A percentile compares a stretch with the other conserved stretches of the same genome.
phyloP scores from a whole-genome alignment of 2,888 invertebrate genomes.

The Quadriops clusia region DNA sequence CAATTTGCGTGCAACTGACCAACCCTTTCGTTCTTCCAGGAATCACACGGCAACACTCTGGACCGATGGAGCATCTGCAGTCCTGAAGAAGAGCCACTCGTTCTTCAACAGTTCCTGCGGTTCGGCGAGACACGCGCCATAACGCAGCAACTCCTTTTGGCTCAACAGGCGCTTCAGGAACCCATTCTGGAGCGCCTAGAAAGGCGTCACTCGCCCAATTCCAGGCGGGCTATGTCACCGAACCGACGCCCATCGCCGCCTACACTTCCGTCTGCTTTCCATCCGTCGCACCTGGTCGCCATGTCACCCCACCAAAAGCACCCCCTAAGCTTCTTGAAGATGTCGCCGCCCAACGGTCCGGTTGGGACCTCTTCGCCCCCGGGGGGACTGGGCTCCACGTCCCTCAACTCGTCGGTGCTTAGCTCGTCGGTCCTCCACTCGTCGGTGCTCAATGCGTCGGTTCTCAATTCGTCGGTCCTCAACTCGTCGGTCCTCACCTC shows the following conservation, averaged over 20 bases:
- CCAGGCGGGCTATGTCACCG: constrained; percentile 51
- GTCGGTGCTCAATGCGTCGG: constrained; percentile 42
- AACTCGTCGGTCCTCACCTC: constrained; percentile 38
- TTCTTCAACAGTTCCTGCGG: constrained; percentile 82
- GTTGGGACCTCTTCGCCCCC: constrained; percentile 47
- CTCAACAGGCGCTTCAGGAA: constrained; percentile 50
- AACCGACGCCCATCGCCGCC: constrained; percentile 55
- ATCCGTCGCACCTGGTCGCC: constrained; percentile 34
- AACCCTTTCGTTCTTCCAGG: constrained; percentile 49
- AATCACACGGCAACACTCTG: constrained; percentile 68
- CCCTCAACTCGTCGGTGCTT: constrained; percentile 35
- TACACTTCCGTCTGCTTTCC: constrained; percentile 39
- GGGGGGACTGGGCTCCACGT: constrained; percentile 31
- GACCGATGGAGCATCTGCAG: constrained; percentile 84
- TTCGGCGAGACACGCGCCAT: constrained; percentile 81
- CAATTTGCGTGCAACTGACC: too few relatives aligned
- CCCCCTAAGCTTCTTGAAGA: constrained; percentile 37
- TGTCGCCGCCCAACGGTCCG: constrained; percentile 38
- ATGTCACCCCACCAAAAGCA: constrained; percentile 39
- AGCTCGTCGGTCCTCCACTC: too few relatives aligned
- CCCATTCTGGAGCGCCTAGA: constrained; percentile 45
- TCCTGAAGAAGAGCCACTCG: constrained; percentile 80
- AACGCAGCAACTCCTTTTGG: constrained; percentile 52
- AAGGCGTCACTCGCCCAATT: constrained; percentile 32
- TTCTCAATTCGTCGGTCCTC: too few relatives aligned